phyloP scores from a whole-genome alignment of 2,888 invertebrate species.

The Deroplatys truncata region DNA sequence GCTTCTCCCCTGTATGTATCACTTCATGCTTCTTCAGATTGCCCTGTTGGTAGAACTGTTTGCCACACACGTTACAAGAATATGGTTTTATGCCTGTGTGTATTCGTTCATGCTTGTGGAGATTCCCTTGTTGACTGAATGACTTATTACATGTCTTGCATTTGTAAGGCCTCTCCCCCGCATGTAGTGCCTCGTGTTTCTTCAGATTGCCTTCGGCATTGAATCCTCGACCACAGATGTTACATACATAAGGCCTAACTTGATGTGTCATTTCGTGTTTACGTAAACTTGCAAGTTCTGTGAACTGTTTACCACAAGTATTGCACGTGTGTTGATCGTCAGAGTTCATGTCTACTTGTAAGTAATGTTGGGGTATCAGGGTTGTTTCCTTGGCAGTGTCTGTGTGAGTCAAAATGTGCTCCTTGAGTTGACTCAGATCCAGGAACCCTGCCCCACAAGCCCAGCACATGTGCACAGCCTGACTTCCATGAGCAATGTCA shows the following conservation, averaged over 20 bases:
- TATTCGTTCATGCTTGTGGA: background rate
- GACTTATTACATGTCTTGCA: background rate
- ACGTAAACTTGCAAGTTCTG: background rate
- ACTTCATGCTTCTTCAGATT: background rate
- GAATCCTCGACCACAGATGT: background rate
- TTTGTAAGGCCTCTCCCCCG: background rate
- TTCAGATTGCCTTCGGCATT: background rate
- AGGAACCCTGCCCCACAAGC: slow-evolving; percentile 1
- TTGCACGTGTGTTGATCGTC: background rate
- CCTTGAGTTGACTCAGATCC: background rate
- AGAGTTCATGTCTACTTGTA: background rate
- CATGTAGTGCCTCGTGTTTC: background rate
- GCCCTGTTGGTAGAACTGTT: background rate
- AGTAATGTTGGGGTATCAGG: background rate
- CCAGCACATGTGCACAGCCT: background rate
- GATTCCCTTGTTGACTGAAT: background rate
- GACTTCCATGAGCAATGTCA: background rate
- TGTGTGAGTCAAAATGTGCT: background rate
- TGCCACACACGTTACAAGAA: background rate
- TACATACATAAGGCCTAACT: background rate
- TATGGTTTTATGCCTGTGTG: slow-evolving; percentile 1
- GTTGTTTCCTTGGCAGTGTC: background rate
- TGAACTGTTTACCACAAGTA: background rate
- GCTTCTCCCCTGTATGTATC: slow-evolving; percentile 7
- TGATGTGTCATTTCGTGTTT: background rate